Conservation (phyloP, 2,888 invertebrate species). For the Tenthredo mesomela region DNA sequence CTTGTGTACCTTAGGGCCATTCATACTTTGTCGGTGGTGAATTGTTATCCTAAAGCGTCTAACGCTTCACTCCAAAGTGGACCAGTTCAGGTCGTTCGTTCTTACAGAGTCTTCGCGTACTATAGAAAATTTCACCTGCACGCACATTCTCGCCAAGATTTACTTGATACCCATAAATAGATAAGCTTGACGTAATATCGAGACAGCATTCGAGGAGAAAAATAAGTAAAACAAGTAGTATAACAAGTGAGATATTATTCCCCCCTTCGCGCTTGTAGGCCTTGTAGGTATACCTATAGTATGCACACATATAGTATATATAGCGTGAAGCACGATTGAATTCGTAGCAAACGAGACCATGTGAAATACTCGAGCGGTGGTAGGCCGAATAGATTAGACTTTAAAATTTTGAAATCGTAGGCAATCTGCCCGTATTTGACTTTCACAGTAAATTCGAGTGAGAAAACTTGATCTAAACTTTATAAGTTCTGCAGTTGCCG, state of each 20-base stretch:
- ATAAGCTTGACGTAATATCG: background rate
- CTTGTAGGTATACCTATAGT: too few species aligned
- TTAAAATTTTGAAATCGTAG: constrained; percentile 34
- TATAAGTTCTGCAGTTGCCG: constrained; percentile 5
- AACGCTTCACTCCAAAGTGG: too few species aligned
- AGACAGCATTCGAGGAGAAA: background rate
- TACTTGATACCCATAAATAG: background rate
- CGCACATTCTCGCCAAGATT: background rate
- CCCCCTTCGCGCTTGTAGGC: background rate
- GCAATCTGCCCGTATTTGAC: constrained; percentile 43
- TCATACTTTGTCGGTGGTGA: background rate
- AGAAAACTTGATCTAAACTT: constrained; percentile 30
- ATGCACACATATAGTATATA: too few species aligned
- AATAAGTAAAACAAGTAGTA: background rate
- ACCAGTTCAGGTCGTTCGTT: too few species aligned
- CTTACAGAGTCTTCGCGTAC: too few species aligned
- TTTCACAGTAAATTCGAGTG: constrained; percentile 27
- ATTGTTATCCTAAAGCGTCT: background rate
- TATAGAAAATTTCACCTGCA: background rate
- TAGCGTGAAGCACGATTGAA: background rate
- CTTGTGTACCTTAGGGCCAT: background rate
- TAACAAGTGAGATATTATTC: background rate
- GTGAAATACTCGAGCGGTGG: background rate
- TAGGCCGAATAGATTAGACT: constrained; percentile 22
- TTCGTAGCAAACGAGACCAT: background rate